A percentile compares a stretch with the other conserved stretches of the same genome.
phyloP scores from a whole-genome alignment of 2,797 vertebrate genomes.

The Petrocephalus schoutedeni region DNA sequence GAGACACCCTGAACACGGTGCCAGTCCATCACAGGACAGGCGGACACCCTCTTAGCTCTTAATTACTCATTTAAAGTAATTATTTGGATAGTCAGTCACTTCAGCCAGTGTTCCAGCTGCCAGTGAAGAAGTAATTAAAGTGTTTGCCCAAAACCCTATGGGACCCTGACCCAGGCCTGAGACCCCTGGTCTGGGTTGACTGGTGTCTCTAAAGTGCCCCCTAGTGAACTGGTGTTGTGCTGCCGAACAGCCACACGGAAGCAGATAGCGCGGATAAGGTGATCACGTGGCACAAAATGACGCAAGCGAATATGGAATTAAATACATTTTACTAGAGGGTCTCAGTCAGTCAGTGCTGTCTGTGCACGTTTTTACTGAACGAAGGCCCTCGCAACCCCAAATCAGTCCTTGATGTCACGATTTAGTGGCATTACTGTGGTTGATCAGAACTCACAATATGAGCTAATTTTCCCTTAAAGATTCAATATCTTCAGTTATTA shows the following conservation, averaged over 20 bases:
- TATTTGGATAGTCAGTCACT: background rate
- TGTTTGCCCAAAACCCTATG: background rate
- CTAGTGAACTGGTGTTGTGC: background rate
- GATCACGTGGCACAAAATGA: background rate
- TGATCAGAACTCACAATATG: background rate
- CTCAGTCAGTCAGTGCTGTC: background rate
- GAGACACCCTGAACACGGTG: constrained; percentile 29
- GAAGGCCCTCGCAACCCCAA: too few species aligned
- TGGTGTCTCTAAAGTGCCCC: background rate
- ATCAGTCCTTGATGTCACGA: too few species aligned
- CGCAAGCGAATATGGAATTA: background rate
- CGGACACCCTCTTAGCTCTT: background rate
- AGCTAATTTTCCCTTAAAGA: background rate
- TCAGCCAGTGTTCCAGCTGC: background rate
- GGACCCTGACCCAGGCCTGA: background rate
- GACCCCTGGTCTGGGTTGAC: background rate
- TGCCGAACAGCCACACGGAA: too few species aligned
- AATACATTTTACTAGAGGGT: background rate
- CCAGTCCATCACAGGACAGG: background rate
- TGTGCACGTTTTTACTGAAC: too few species aligned
- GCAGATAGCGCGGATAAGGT: background rate
- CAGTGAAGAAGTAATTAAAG: background rate
- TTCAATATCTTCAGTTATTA: background rate
- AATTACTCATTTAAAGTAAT: background rate
- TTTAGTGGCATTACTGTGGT: background rate